Base-by-base conservation (phyloP, 2,113 vertebrate genomes). In the Callocephalon fimbriatum region DNA sequence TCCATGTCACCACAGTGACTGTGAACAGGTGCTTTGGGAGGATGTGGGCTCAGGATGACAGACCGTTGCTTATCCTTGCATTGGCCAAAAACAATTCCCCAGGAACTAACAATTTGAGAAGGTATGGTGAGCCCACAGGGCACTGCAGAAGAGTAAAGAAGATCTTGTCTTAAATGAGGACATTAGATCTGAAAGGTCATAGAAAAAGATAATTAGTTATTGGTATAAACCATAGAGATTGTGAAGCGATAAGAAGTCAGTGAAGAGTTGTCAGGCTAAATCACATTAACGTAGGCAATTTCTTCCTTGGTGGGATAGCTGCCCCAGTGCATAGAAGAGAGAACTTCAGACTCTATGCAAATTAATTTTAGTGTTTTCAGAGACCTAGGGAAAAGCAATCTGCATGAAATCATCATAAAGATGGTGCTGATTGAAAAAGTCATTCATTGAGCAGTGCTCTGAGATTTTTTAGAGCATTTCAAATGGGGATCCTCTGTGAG, bases 21-120 rank as follows among this genome's bases (percentile, higher is more conserved):
- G 1, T 0, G 2, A 56, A 14, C 35, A 38, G 19, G 16, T 1
- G 1, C 14, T 54, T 32, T 63, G 25, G 35, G 74, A 87, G 77
- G 45, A 61, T 44, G 14, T 11, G 17, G 25, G 29, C 38, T 76
- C 58, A 5, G 31, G 21, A 21, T 26, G 6, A 25, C 12, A 8
- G 10, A 15, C 13, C 3, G 5, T 70, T 82, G 12, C 15, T 76
- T 78, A 85, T 20, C 25, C 21, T 31, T 14, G 16, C 17, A 19
- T 10, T 58, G 37, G 10, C 44, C 66, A 75, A 88, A 81, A 83
- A 31, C 4, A 56, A 6, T 40, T 88, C 48, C n/a, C 11, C 54
- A 71, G 50, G 68, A 86, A n/a, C 5, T 27, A 18, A 14, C 38
- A 31, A 47, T 85, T 68, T 29, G 25, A 35, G 47, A 75, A 75